Evolutionary conservation across 2,888 invertebrate genomes (phyloP), one percentile per base, ranked within the genome.

Genomic region (Dione vanillae): DNA sequence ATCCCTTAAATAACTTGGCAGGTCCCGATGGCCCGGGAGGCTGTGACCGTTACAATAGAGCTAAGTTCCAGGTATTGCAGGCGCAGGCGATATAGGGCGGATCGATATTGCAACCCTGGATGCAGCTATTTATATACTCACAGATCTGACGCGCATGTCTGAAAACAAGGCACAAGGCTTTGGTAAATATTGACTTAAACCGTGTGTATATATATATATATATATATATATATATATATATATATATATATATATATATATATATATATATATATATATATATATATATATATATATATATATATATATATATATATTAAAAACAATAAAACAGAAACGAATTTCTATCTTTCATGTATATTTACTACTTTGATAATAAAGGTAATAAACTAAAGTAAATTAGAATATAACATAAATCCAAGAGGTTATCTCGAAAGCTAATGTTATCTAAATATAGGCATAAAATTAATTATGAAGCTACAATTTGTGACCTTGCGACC

Each of bases 31-130:
- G 0, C 27, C 62, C 49, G 16, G 16, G 54, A 61, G 49, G 43
- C 52, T 66, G 56, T 41, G 16, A 54, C 40, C 35, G 49, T 65
- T 49, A 69, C 20, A n/a, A 12, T 51, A 41, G 43, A 62, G 59
- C 51, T 51, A 43, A 47, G 27, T 69, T 67, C 66, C 58, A 45
- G 66, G 66, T 59, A 70, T n/a, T 52, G 47, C 37, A 43, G 9
- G 66, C 72, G 69, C 66, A 69, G 58, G 72, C 64, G 51, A 71
- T 59, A 35, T 64, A 37, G 69, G 58, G 51, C 58, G 27, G 66
- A 71, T 71, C 71, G 41, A 71, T 69, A 56, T 56, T 69, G 56
- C 61, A 69, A 54, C 71, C 68, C 68, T 69, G 59, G 73, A 67
- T 68, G 65, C 56, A 58, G 43, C 64, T 73, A 71, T 68, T 66